Conservation (phyloP, 2,888 invertebrate genomes). For the Himalopsyche tibetana region DNA sequence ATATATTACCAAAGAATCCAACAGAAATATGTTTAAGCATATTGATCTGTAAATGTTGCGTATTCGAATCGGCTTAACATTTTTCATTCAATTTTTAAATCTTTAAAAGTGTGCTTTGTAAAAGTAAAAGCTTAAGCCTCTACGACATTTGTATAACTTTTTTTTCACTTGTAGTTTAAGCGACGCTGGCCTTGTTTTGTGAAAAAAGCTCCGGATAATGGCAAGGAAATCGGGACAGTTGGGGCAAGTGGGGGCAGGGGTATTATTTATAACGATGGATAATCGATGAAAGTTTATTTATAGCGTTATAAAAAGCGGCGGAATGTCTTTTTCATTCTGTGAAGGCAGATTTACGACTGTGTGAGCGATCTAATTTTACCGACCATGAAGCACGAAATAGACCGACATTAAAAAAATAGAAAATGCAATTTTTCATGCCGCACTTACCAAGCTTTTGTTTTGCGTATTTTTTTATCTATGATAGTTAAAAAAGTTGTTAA, state of each 20-base stretch:
- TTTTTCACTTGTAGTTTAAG: not conserved
- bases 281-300: constrained; percentile 63
- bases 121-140: no score
- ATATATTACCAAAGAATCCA: no score
- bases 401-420: constrained; percentile 36
- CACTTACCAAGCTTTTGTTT: constrained; percentile 11
- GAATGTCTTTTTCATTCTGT: constrained; percentile 63
- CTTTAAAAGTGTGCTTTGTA: no score
- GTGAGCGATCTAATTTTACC: constrained; percentile 52
- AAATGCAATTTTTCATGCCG: constrained; percentile 48
- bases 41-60: no score
- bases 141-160: not conserved
- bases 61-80: no score
- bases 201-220: not conserved
- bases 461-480: constrained; percentile 1
- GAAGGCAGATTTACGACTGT: constrained; percentile 60
- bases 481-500: constrained; percentile 15
- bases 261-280: constrained; percentile 61
- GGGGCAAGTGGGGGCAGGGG: not conserved
- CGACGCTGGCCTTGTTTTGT: not conserved
- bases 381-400: constrained; percentile 5
- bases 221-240: not conserved
- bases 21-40: no score
- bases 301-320: constrained; percentile 62
- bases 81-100: no score